A percentile compares a stretch with the other conserved stretches of the same genome.
These are phyloP conservation scores for Mimachlamys varia DNA, from an alignment of 2,888 invertebrate species.

Conservation along the genomic window DNA sequence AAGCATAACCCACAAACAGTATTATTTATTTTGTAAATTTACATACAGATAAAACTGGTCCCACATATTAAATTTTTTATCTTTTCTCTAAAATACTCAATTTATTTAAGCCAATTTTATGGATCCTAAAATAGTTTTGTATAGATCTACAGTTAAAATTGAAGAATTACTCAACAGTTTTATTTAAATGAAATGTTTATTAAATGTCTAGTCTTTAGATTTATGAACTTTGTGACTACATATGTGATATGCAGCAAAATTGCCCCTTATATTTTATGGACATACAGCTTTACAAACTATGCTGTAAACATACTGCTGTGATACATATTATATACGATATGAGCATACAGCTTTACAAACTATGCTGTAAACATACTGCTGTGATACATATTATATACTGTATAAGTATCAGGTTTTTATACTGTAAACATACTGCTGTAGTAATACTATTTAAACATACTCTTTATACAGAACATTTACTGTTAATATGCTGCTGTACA, in stretches of 20 bases:
- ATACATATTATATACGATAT: neutral
- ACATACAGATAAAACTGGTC: too few relatives aligned
- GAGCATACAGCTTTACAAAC: neutral
- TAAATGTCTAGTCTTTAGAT: neutral
- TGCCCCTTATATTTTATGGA: neutral
- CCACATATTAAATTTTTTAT: too few relatives aligned
- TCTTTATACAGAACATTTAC: neutral
- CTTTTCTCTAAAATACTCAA: too few relatives aligned
- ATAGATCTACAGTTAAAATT: too few relatives aligned
- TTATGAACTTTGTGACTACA: neutral
- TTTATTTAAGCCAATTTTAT: too few relatives aligned
- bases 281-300: neutral
- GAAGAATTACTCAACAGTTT: too few relatives aligned
- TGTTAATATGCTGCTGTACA: neutral
- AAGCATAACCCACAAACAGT: too few relatives aligned
- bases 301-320: neutral
- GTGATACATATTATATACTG: neutral
- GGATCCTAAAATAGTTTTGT: too few relatives aligned
- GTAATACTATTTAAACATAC: neutral
- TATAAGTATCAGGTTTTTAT: neutral
- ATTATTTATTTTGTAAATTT: too few relatives aligned
- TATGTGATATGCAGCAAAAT: too few relatives aligned
- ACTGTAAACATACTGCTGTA: neutral
- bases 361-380: constrained; percentile 14
- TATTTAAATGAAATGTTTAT: too few relatives aligned